A percentile compares a stretch with the other conserved stretches of the same genome.
phyloP scores from a whole-genome alignment of 2,888 invertebrate species.

The Ypsolopha scabrella region DNA sequence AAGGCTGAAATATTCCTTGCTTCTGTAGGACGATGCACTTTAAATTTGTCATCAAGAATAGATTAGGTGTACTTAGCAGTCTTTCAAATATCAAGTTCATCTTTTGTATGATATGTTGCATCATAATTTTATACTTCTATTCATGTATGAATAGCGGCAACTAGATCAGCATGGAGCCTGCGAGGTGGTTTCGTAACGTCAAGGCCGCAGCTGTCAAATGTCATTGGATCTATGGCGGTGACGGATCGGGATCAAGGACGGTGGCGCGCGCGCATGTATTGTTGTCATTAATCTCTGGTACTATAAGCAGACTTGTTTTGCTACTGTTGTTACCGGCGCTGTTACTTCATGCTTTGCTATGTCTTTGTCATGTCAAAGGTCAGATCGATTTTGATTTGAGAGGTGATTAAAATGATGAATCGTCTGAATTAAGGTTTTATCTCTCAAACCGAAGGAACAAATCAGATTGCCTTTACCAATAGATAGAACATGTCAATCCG shows the following conservation, averaged over 20 bases:
- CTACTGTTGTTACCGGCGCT: neutral
- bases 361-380: neutral
- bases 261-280: neutral
- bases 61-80: too few relatives aligned
- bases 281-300: neutral
- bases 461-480: too few relatives aligned
- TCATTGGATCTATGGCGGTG: conserved; percentile 5
- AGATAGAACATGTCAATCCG: too few relatives aligned
- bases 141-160: neutral
- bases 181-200: neutral
- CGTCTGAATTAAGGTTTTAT: neutral
- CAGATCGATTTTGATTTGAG: neutral
- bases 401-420: neutral
- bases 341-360: neutral
- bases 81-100: too few relatives aligned
- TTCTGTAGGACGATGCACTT: too few relatives aligned
- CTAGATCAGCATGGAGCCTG: neutral
- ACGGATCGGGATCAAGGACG: conserved; percentile 6
- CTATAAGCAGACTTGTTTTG: neutral
- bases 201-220: conserved; percentile 7
- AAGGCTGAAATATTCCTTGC: too few relatives aligned
- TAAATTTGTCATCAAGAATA: too few relatives aligned
- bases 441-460: too few relatives aligned
- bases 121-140: neutral
- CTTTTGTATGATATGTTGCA: too few relatives aligned